Evolutionary conservation across 2,888 invertebrate genomes (phyloP).

Genomic region (Papilio gigon): DNA sequence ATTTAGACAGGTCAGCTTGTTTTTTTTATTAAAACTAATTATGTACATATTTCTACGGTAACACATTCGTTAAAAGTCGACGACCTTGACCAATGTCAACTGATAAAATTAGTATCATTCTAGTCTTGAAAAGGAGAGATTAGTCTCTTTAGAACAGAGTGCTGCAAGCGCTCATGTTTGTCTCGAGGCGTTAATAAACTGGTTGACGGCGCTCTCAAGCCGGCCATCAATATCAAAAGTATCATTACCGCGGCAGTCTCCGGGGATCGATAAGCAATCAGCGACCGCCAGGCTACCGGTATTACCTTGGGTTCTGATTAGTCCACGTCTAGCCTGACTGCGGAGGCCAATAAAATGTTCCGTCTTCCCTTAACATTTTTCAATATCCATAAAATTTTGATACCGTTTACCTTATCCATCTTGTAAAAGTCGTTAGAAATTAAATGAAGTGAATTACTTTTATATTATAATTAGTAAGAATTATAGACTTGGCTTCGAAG

Average conservation of each 20-base stretch:
- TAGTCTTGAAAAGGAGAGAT: background rate
- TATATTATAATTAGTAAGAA: no score
- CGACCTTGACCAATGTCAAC: no score
- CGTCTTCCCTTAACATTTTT: slow-evolving; percentile 48
- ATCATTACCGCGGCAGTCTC: slow-evolving; percentile 57
- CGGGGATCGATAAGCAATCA: slow-evolving; percentile 79
- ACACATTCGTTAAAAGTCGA: no score
- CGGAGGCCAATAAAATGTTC: slow-evolving; percentile 55
- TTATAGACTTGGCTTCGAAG: background rate
- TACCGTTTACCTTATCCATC: slow-evolving; percentile 15
- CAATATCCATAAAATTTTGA: slow-evolving; percentile 45
- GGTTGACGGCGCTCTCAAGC: slow-evolving; percentile 20
- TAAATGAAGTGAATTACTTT: no score
- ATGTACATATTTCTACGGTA: no score
- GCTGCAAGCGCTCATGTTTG: background rate
- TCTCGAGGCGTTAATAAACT: background rate
- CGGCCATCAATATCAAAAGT: slow-evolving; percentile 55
- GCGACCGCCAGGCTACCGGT: slow-evolving; percentile 52
- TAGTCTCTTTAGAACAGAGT: no score
- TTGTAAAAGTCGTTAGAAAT: slow-evolving; percentile 29
- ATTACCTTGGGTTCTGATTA: slow-evolving; percentile 72
- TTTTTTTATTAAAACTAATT: no score
- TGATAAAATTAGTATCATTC: no score
- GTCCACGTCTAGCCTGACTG: slow-evolving; percentile 61
- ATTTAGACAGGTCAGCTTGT: no score